Conservation (phyloP, 2,888 invertebrate genomes). For the Polyommatus iphigenia region DNA sequence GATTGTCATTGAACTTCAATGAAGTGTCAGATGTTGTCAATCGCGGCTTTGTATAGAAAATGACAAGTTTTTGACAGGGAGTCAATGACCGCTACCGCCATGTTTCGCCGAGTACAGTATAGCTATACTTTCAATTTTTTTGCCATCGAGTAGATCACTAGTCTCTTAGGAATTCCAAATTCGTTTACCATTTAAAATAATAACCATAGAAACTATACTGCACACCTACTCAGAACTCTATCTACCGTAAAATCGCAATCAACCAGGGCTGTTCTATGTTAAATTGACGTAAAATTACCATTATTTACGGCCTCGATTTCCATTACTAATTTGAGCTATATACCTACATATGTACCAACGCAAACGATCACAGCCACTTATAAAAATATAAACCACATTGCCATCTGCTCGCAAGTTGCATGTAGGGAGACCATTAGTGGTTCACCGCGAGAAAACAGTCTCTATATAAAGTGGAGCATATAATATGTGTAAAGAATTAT, state of each 20-base stretch:
- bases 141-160: too few species aligned
- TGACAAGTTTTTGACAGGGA: too few species aligned
- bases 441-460: background rate
- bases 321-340: background rate
- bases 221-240: background rate
- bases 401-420: constrained; percentile 3
- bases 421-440: background rate
- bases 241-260: background rate
- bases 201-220: too few species aligned
- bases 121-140: too few species aligned
- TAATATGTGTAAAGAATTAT: too few species aligned
- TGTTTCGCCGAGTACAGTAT: too few species aligned
- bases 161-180: too few species aligned
- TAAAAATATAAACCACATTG: constrained; percentile 30
- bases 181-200: too few species aligned
- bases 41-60: too few species aligned
- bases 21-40: too few species aligned
- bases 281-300: constrained; percentile 9
- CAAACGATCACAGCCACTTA: constrained; percentile 13
- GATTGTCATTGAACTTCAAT: too few species aligned
- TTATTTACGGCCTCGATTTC: background rate
- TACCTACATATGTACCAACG: background rate
- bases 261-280: background rate
- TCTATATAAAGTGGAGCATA: background rate
- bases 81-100: too few species aligned